These are phyloP conservation scores for Syngnathus floridae DNA, from an alignment of 2,113 vertebrate genomes.

Conservation along the genomic window DNA sequence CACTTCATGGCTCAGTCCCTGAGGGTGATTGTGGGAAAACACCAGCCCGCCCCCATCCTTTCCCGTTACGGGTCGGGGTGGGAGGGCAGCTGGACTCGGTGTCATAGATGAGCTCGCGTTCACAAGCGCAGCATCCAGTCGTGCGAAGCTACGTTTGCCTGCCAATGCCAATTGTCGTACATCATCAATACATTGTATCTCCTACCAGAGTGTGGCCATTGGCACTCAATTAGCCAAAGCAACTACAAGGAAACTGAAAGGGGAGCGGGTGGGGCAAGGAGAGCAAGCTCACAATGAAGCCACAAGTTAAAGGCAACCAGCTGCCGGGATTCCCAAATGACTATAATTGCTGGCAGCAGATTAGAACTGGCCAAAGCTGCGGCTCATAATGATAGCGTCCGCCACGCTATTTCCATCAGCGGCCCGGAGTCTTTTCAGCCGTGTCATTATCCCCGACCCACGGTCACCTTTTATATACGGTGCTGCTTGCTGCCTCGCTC, in stretches of 20 bases:
- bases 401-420: slow-evolving; percentile 61
- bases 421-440: slow-evolving; percentile 61
- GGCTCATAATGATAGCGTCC: slow-evolving; percentile 70
- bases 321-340: slow-evolving; percentile 62
- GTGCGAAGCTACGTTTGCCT: neutral
- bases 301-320: slow-evolving; percentile 57
- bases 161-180: no score
- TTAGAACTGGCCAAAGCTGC: slow-evolving; percentile 61
- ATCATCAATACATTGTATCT: slow-evolving; percentile 11
- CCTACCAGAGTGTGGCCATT: slow-evolving; percentile 20
- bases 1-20: slow-evolving; percentile 36
- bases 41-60: slow-evolving; percentile 18
- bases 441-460: slow-evolving; percentile 44
- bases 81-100: slow-evolving; percentile 48
- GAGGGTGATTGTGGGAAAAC: slow-evolving; percentile 46
- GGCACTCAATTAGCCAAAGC: slow-evolving; percentile 48
- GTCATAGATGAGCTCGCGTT: slow-evolving; percentile 65
- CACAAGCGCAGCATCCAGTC: slow-evolving; percentile 52
- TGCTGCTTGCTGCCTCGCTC: neutral
- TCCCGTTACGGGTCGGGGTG: neutral
- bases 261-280: slow-evolving; percentile 48
- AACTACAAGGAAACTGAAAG: slow-evolving; percentile 10
- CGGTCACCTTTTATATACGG: slow-evolving; percentile 13
- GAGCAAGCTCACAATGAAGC: slow-evolving; percentile 62
- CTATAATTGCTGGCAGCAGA: slow-evolving; percentile 74